Percentiles rank a stretch among this genome's conserved stretches.
These are phyloP conservation scores for Sepiola atlantica DNA, from an alignment of 2,888 invertebrate genomes.

Conservation along the genomic window DNA sequence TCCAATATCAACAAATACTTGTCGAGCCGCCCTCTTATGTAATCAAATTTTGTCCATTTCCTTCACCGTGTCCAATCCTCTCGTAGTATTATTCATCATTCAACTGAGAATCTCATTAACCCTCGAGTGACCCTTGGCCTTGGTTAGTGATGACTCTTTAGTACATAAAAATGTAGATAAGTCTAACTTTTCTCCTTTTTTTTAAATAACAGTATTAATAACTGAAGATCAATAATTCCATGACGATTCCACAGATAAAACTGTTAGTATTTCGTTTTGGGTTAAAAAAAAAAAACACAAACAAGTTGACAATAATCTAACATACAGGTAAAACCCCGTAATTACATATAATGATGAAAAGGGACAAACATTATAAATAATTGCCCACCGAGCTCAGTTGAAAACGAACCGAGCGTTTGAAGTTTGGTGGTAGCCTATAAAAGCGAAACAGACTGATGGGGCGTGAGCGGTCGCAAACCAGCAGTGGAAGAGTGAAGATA, in stretches of 20 bases:
- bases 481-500: neutral
- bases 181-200: too few species aligned
- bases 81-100: too few species aligned
- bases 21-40: too few species aligned
- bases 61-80: too few species aligned
- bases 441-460: neutral
- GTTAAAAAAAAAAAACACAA: too few species aligned
- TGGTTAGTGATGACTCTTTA: too few species aligned
- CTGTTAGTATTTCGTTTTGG: neutral
- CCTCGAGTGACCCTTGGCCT: too few species aligned
- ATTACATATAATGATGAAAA: conserved; percentile 32
- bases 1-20: too few species aligned
- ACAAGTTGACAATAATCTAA: neutral
- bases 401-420: neutral
- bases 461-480: neutral
- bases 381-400: conserved; percentile 14
- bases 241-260: neutral
- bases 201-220: neutral
- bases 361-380: neutral
- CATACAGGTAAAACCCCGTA: conserved; percentile 12
- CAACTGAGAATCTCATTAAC: too few species aligned
- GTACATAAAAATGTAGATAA: too few species aligned
- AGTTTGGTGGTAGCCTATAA: conserved; percentile 32
- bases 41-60: too few species aligned
- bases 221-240: neutral